Percentiles rank a stretch among this genome's conserved stretches.
Evolutionary conservation across 2,888 invertebrate genomes (phyloP).

Genomic region (Aporophyla nigra): DNA sequence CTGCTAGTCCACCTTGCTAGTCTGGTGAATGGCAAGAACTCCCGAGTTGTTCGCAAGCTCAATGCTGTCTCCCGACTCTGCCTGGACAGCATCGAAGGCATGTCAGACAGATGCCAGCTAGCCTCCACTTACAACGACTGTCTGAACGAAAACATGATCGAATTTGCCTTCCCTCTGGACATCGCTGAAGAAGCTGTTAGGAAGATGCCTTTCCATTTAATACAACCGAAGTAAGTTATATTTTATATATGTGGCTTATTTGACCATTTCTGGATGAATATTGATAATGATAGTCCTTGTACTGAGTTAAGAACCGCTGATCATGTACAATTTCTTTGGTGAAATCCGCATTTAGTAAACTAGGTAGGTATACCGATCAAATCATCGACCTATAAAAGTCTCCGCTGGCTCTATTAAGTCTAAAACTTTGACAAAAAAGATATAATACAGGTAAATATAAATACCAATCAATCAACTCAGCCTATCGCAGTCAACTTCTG

Average conservation of each 20-base stretch:
- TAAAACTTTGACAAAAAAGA: not conserved
- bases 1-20: conserved; percentile 85
- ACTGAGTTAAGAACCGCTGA: too few relatives aligned
- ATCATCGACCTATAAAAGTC: not conserved
- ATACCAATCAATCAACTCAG: too few relatives aligned
- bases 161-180: conserved; percentile 86
- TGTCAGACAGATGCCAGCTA: conserved; percentile 86
- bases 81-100: conserved; percentile 85
- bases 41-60: conserved; percentile 85
- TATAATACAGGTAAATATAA: too few relatives aligned
- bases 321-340: too few relatives aligned
- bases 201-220: conserved; percentile 88
- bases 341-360: not conserved
- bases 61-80: conserved; percentile 85
- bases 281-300: too few relatives aligned
- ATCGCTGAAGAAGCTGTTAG: conserved; percentile 87
- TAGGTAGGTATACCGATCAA: not conserved
- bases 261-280: not conserved
- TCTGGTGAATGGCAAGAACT: conserved; percentile 86
- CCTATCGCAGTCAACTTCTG: too few relatives aligned
- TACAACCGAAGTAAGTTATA: conserved; percentile 85
- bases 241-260: not conserved
- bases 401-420: not conserved
- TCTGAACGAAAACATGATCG: conserved; percentile 87
- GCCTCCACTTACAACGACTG: conserved; percentile 88